phyloP scores from a whole-genome alignment of 2,888 invertebrate genomes.

The Cancer borealis region DNA sequence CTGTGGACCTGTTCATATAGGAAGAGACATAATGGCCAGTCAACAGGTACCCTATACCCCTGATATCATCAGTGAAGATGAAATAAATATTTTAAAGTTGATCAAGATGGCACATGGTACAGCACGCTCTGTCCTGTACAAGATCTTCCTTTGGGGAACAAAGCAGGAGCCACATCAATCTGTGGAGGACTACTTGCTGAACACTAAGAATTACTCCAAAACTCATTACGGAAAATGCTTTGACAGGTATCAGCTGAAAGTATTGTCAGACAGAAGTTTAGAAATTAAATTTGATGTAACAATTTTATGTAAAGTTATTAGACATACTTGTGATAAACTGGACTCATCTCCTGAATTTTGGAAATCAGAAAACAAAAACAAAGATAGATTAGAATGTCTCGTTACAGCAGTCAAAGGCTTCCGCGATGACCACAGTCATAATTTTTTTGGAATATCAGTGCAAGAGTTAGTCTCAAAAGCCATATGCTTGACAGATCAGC shows the following conservation, averaged over 20 bases:
- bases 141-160: slow-evolving; percentile 49
- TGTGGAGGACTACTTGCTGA: slow-evolving; percentile 45
- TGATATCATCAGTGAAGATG: slow-evolving; percentile 55
- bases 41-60: neutral
- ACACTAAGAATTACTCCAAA: neutral
- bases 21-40: neutral
- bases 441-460: neutral
- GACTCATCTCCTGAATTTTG: neutral
- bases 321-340: slow-evolving; percentile 46
- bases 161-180: slow-evolving; percentile 32
- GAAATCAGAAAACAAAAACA: neutral
- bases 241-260: slow-evolving; percentile 24
- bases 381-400: slow-evolving; percentile 35
- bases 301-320: neutral
- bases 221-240: neutral
- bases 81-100: slow-evolving; percentile 43
- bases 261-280: neutral
- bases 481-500: neutral
- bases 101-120: slow-evolving; percentile 50
- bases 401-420: slow-evolving; percentile 42
- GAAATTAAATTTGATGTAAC: slow-evolving; percentile 49
- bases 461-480: neutral
- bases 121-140: slow-evolving; percentile 48
- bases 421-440: slow-evolving; percentile 50
- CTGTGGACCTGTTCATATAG: neutral